phyloP scores from a whole-genome alignment of 1,140 invertebrate genomes.

The Nixonia krombeini region DNA sequence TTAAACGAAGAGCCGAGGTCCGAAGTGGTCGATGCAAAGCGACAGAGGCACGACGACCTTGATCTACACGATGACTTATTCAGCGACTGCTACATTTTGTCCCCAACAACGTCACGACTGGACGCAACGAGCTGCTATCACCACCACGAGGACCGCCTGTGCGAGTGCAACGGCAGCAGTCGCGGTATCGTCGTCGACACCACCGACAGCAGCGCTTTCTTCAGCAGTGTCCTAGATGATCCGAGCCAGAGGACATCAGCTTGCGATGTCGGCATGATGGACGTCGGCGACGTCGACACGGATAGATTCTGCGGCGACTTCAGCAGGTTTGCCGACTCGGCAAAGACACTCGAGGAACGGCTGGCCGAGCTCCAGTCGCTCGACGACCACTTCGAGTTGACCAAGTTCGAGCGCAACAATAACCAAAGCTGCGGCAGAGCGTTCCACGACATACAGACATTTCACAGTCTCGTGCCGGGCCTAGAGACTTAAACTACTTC shows the following conservation, averaged over 20 bases:
- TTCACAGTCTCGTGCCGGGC: conserved; percentile 79
- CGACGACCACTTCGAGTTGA: conserved; percentile 66
- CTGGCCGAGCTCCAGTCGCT: conserved; percentile 61
- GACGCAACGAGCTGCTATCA: conserved; percentile 3
- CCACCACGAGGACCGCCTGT: conserved; percentile 53
- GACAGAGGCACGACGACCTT: conserved; percentile 65
- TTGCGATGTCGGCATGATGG: conserved; percentile 53
- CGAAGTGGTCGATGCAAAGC: conserved; percentile 57
- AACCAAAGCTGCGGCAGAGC: conserved; percentile 76
- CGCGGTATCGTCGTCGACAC: conserved; percentile 23
- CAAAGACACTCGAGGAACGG: conserved; percentile 61
- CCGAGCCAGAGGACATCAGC: conserved; percentile 38
- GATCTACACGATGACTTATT: conserved; percentile 64
- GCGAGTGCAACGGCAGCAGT: conserved; percentile 17
- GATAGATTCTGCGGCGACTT: conserved; percentile 68
- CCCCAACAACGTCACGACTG: conserved; percentile 72
- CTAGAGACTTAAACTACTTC: conserved; percentile 75
- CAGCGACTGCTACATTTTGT: conserved; percentile 80
- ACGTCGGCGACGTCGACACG: conserved; percentile 59
- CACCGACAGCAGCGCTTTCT: conserved; percentile 37
- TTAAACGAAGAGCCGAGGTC: conserved; percentile 61
- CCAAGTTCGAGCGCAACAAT: conserved; percentile 64
- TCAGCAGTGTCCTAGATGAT: conserved; percentile 49
- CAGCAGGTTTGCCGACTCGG: conserved; percentile 57
- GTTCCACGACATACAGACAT: conserved; percentile 80